Evolutionary conservation across 2,888 invertebrate genomes (phyloP).

Genomic region (Beris chalybata): DNA sequence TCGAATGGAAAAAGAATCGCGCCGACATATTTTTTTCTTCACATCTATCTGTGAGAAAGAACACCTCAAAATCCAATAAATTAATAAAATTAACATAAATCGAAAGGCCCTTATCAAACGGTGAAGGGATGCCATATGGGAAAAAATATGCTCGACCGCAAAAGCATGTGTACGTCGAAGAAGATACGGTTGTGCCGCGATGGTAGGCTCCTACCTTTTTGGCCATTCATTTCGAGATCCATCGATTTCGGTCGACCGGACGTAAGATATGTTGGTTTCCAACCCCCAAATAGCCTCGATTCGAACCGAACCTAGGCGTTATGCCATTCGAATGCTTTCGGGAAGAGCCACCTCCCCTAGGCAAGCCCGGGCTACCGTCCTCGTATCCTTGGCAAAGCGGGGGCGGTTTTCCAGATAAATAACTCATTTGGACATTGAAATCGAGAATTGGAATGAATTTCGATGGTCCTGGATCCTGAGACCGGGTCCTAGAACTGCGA

Average conservation of each 20-base stretch:
- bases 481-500: neutral
- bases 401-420: conserved; percentile 27
- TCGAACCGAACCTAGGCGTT: neutral
- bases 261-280: conserved; percentile 20
- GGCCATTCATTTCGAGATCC: conserved; percentile 18
- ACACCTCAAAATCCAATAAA: conserved; percentile 35
- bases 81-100: conserved; percentile 36
- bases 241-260: conserved; percentile 14
- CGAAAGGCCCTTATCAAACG: conserved; percentile 33
- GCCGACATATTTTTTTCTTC: conserved; percentile 23
- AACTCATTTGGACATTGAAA: conserved; percentile 31
- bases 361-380: neutral
- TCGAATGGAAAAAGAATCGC: conserved; percentile 28
- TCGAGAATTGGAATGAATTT: conserved; percentile 26
- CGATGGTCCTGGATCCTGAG: neutral
- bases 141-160: conserved; percentile 13
- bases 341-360: neutral
- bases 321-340: neutral
- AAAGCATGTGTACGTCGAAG: too few species aligned
- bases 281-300: neutral
- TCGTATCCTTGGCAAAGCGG: neutral
- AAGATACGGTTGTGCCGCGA: neutral
- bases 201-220: conserved; percentile 6
- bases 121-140: conserved; percentile 20
- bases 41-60: conserved; percentile 18